phyloP scores from a whole-genome alignment of 2,888 invertebrate genomes.

The Heliconius cydno region DNA sequence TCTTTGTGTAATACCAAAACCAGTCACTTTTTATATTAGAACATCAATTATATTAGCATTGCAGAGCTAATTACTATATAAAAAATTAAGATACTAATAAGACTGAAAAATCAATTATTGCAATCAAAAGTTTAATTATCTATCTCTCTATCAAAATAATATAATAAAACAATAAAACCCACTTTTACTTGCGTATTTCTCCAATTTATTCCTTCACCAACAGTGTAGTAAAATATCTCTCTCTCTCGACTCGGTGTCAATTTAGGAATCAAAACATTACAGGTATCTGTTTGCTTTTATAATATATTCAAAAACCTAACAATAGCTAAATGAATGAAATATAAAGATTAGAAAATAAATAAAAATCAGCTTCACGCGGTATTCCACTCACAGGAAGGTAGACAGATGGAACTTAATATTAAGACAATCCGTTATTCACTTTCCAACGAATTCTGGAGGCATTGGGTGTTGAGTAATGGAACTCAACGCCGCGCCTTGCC shows the following conservation, averaged over 20 bases:
- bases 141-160: neutral
- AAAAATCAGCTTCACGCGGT: too few species aligned
- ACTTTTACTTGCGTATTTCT: neutral
- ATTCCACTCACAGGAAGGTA: too few species aligned
- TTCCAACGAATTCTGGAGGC: too few species aligned
- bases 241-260: neutral
- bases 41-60: neutral
- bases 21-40: neutral
- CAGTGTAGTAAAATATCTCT: neutral
- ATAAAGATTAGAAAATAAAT: too few species aligned
- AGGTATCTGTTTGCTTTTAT: too few species aligned
- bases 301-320: neutral
- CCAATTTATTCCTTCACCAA: neutral
- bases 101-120: neutral
- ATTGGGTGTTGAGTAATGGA: too few species aligned
- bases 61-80: neutral
- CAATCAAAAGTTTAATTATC: neutral
- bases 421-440: too few species aligned
- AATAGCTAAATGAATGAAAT: neutral
- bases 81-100: neutral
- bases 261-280: neutral
- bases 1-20: neutral
- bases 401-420: too few species aligned
- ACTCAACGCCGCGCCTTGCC: too few species aligned
- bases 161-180: neutral